Conservation (phyloP, 2,113 vertebrate genomes). For the Coreoperca whiteheadi region DNA sequence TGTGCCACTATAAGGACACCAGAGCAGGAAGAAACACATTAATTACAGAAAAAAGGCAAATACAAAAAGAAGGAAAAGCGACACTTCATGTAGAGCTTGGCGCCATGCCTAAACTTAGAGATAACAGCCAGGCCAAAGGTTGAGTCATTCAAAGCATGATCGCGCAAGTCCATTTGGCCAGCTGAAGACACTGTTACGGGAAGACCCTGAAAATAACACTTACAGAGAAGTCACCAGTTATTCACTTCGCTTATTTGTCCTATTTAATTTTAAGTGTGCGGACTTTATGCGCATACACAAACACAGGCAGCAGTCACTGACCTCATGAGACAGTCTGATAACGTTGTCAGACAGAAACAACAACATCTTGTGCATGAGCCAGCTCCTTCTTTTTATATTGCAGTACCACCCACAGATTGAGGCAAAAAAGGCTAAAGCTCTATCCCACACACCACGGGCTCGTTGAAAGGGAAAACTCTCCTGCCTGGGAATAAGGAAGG, state of each 20-base stretch:
- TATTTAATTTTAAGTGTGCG: constrained; percentile 28
- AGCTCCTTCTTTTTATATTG: constrained; percentile 26
- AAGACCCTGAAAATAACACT: constrained; percentile 46
- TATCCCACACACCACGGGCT: constrained; percentile 27
- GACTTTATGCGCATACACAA: constrained; percentile 53
- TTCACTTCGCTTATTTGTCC: constrained; percentile 48
- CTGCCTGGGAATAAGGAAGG: constrained; percentile 10
- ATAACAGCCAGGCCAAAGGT: constrained; percentile 47
- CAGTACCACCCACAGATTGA: constrained; percentile 53
- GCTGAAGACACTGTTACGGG: constrained; percentile 23
- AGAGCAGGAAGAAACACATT: constrained; percentile 49
- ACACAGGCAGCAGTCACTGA: constrained; percentile 43
- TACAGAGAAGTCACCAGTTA: constrained; percentile 38
- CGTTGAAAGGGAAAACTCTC: constrained; percentile 31
- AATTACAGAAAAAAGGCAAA: constrained; percentile 27
- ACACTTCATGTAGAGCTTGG: constrained; percentile 50
- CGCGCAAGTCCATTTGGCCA: constrained; percentile 13
- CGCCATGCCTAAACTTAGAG: constrained; percentile 13
- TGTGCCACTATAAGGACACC: constrained; percentile 28
- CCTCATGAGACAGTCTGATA: constrained; percentile 62
- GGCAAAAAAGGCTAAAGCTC: background rate
- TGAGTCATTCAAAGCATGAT: constrained; percentile 39
- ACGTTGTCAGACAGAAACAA: constrained; percentile 61
- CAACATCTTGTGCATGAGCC: constrained; percentile 41
- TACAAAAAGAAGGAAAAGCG: background rate